phyloP scores from a whole-genome alignment of 2,797 vertebrate genomes.

The Myotis pilosus region DNA sequence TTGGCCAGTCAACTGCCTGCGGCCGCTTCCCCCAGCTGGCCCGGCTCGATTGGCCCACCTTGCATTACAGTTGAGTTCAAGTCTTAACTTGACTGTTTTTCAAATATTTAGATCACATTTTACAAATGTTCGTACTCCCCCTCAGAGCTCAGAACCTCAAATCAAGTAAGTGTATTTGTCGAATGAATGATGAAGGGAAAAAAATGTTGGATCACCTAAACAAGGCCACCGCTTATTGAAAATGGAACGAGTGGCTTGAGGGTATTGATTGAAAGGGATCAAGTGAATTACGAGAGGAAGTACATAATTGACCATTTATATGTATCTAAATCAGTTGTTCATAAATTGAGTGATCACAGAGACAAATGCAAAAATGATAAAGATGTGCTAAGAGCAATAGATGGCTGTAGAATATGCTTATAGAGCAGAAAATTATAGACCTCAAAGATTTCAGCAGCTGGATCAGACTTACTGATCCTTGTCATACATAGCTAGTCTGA shows the following conservation, averaged over 20 bases:
- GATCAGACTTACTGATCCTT: neutral
- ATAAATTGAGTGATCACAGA: neutral
- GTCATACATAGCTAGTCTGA: neutral
- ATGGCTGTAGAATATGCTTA: slow-evolving; percentile 4
- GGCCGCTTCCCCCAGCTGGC: no score
- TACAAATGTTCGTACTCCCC: neutral
- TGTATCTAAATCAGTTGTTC: neutral
- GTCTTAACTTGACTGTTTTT: neutral
- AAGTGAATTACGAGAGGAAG: neutral
- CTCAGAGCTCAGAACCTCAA: slow-evolving; percentile 21
- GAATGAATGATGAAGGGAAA: slow-evolving; percentile 1
- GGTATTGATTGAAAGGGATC: neutral
- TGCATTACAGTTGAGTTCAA: neutral
- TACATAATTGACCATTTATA: neutral
- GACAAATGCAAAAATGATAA: neutral
- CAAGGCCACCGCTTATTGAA: neutral
- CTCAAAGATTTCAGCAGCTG: slow-evolving; percentile 26
- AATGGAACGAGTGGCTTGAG: neutral
- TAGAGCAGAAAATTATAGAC: neutral
- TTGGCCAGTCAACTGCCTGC: no score
- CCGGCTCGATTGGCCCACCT: neutral
- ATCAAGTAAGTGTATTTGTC: neutral
- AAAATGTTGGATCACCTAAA: neutral
- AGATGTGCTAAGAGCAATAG: neutral
- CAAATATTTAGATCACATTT: neutral